Conservation (phyloP, 2,888 invertebrate genomes). For the Tetranychus truncatus region DNA sequence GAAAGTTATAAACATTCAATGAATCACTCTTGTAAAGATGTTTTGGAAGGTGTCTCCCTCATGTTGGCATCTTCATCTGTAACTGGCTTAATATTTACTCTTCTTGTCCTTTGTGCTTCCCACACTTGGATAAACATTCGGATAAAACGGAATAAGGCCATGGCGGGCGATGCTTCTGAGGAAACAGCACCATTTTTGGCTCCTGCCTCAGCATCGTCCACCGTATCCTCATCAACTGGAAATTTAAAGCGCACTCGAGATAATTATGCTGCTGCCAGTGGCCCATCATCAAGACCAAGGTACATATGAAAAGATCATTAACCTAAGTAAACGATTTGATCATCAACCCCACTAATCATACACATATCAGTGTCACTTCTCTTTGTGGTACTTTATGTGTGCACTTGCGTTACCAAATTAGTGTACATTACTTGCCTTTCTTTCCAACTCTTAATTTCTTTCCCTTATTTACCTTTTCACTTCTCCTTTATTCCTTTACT, state of each 20-base stretch:
- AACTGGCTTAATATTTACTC: slow-evolving; percentile 71
- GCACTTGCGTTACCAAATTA: not conserved
- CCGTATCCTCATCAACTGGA: slow-evolving; percentile 20
- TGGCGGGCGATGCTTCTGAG: slow-evolving; percentile 16
- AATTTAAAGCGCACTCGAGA: slow-evolving; percentile 19
- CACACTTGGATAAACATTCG: slow-evolving; percentile 93
- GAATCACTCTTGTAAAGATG: slow-evolving; percentile 60
- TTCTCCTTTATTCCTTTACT: not conserved
- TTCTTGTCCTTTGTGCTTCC: slow-evolving; percentile 80
- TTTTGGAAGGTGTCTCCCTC: slow-evolving; percentile 55
- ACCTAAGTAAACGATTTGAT: not conserved
- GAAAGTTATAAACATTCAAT: slow-evolving; percentile 61
- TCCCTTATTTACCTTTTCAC: not conserved
- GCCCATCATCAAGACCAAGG: slow-evolving; percentile 18
- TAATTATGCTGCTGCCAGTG: slow-evolving; percentile 17
- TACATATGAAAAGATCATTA: slow-evolving; percentile 1
- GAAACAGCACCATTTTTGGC: slow-evolving; percentile 22
- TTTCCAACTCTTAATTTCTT: not conserved
- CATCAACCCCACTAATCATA: not conserved
- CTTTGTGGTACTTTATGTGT: not conserved
- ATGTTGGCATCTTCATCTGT: slow-evolving; percentile 68
- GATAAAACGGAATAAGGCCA: slow-evolving; percentile 21
- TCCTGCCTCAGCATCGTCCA: slow-evolving; percentile 20
- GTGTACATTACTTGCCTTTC: not conserved
- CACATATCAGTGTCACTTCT: too few relatives aligned